Conservation (phyloP, 1,140 invertebrate species). For the Olivierus martensii region DNA sequence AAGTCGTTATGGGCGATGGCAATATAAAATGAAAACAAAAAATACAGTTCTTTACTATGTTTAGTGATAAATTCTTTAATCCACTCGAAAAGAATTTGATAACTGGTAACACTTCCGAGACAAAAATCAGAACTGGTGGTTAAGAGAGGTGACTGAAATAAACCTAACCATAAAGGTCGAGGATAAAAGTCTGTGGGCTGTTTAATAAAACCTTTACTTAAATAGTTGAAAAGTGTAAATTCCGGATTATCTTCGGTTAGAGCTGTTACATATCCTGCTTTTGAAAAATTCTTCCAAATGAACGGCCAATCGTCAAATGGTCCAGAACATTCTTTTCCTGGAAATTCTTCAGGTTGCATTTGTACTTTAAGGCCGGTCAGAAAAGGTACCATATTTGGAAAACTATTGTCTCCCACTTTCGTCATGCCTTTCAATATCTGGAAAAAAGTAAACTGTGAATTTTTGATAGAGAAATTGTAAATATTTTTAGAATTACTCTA, state of each 20-base stretch:
- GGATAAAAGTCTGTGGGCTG: slow-evolving; percentile 36
- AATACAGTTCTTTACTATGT: slow-evolving; percentile 19
- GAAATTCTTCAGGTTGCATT: not conserved
- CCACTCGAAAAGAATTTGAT: slow-evolving; percentile 6
- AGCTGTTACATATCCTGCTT: slow-evolving; percentile 33
- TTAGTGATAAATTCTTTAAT: slow-evolving; percentile 14
- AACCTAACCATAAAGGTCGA: slow-evolving; percentile 24
- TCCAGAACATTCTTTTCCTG: not conserved
- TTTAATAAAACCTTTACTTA: slow-evolving; percentile 31
- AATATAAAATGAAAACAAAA: slow-evolving; percentile 24
- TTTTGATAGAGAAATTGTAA: no score
- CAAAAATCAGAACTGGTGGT: slow-evolving; percentile 18
- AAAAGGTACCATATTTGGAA: slow-evolving; percentile 31
- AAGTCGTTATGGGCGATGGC: slow-evolving; percentile 12
- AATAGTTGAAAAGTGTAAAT: slow-evolving; percentile 37
- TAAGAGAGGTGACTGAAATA: slow-evolving; percentile 7
- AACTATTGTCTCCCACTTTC: slow-evolving; percentile 35
- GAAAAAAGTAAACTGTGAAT: no score
- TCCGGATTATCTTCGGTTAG: slow-evolving; percentile 35
- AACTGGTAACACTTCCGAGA: slow-evolving; percentile 15
- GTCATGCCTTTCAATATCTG: slow-evolving; percentile 38
- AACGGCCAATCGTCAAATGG: slow-evolving; percentile 28
- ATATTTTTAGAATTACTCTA: no score
- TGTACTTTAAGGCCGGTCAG: slow-evolving; percentile 23
- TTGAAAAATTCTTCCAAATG: slow-evolving; percentile 37